Percentiles rank a stretch among this genome's conserved stretches.
Conservation (phyloP, 2,797 vertebrate species). For the Parambassis ranga region DNA sequence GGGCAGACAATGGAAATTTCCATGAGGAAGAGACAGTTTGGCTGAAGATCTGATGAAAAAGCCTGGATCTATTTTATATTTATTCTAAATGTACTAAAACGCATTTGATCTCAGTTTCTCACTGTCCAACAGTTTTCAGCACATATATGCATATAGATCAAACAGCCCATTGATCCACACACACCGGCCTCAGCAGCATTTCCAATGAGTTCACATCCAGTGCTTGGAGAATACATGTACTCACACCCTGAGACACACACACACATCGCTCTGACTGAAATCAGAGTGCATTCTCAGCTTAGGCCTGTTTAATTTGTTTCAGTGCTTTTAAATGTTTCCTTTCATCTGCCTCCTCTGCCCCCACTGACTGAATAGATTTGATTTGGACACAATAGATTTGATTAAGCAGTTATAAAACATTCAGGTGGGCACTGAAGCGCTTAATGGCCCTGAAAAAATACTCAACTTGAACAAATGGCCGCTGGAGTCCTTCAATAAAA, state of each 20-base stretch:
- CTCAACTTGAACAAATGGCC: neutral
- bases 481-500: neutral
- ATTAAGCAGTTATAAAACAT: conserved; percentile 9
- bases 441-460: neutral
- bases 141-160: neutral
- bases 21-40: conserved; percentile 1
- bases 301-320: neutral
- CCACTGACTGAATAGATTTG: conserved; percentile 6
- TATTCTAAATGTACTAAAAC: too few species aligned
- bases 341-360: neutral
- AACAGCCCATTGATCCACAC: too few species aligned
- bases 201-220: too few species aligned
- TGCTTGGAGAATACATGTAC: too few species aligned
- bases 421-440: neutral
- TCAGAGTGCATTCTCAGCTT: neutral
- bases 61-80: too few species aligned
- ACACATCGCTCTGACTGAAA: neutral
- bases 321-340: neutral
- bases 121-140: neutral
- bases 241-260: too few species aligned
- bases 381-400: conserved; percentile 6
- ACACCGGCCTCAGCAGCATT: accelerated
- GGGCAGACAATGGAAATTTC: conserved; percentile 35
- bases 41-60: neutral
- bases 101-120: too few species aligned